These are phyloP conservation scores for Zaprionus gabonicus DNA, from an alignment of 1,140 invertebrate species.

Conservation along the genomic window DNA sequence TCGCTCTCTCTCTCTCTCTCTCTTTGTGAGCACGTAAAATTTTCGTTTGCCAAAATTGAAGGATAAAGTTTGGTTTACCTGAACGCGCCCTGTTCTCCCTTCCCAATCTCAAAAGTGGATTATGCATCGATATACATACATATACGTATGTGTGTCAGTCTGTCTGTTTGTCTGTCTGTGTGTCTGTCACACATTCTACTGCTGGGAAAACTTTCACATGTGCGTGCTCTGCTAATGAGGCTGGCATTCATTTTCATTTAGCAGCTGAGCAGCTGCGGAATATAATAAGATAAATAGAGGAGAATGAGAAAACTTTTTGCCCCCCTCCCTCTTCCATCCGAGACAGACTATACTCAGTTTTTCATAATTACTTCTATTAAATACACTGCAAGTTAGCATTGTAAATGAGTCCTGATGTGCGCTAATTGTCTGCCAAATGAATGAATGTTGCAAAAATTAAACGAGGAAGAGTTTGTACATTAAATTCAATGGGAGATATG, in stretches of 20 bases:
- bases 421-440: conserved; percentile 33
- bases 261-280: conserved; percentile 48
- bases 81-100: neutral
- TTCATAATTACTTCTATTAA: conserved; percentile 65
- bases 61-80: conserved; percentile 68
- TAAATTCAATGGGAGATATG: neutral
- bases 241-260: conserved; percentile 73
- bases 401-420: conserved; percentile 36
- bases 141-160: conserved; percentile 6
- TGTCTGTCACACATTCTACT: neutral
- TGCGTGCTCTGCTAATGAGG: conserved; percentile 73
- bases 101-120: conserved; percentile 64
- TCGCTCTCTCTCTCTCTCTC: neutral
- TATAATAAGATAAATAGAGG: conserved; percentile 63
- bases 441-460: neutral
- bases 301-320: conserved; percentile 24
- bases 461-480: neutral
- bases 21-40: conserved; percentile 32
- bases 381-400: conserved; percentile 36
- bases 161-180: conserved; percentile 19
- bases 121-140: conserved; percentile 66
- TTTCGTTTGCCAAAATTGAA: conserved; percentile 57
- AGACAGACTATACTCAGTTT: conserved; percentile 29
- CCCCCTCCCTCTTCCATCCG: conserved; percentile 7
- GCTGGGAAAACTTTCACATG: conserved; percentile 65